Conservation (phyloP, 2,888 invertebrate genomes). For the Drosophila mettleri region DNA sequence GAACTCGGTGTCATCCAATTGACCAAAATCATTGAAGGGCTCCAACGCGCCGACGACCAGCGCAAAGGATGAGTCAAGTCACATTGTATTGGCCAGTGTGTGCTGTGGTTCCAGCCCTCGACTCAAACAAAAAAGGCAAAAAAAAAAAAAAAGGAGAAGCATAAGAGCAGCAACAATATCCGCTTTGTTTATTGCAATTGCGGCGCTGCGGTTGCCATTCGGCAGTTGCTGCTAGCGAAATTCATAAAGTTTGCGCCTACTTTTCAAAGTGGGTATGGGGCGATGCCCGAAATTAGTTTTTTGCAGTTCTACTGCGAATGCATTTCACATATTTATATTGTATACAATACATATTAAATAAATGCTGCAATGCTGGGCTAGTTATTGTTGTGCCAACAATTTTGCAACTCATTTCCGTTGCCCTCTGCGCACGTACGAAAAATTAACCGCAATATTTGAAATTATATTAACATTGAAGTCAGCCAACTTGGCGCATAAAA, state of each 20-base stretch:
- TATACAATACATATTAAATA: conserved; percentile 22
- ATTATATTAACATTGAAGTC: conserved; percentile 73
- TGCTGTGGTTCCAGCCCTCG: conserved; percentile 25
- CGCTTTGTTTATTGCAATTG: conserved; percentile 70
- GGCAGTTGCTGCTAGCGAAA: conserved; percentile 45
- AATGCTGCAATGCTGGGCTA: conserved; percentile 26
- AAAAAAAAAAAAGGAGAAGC: conserved; percentile 20
- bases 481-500: conserved; percentile 41
- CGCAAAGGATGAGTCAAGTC: conserved; percentile 35
- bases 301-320: conserved; percentile 37
- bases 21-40: conserved; percentile 60
- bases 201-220: conserved; percentile 37
- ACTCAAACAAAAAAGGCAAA: conserved; percentile 8
- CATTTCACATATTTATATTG: conserved; percentile 22
- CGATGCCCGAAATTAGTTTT: conserved; percentile 60
- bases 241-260: conserved; percentile 64
- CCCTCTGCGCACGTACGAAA: conserved; percentile 36
- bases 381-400: conserved; percentile 32
- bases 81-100: conserved; percentile 53
- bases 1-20: conserved; percentile 55
- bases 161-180: conserved; percentile 50
- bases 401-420: conserved; percentile 62
- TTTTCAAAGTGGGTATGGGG: conserved; percentile 26
- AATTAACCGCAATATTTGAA: conserved; percentile 77
- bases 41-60: conserved; percentile 8